A percentile compares a stretch with the other conserved stretches of the same genome.
Evolutionary conservation across 2,797 vertebrate species (phyloP).

Genomic region (Lagocephalus sceleratus): DNA sequence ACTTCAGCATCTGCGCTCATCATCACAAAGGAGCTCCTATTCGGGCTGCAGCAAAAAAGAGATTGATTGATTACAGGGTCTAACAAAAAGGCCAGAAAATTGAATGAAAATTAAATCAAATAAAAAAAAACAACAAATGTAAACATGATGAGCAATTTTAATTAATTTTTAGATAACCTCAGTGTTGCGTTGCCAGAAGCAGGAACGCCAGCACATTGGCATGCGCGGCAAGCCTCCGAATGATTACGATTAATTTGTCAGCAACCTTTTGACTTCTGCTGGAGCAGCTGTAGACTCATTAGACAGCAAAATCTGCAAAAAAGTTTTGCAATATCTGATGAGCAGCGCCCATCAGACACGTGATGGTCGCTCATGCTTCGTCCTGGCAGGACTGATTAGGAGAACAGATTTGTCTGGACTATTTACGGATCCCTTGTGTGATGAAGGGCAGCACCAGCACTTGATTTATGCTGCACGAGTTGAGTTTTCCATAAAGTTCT

Average conservation of each 20-base stretch:
- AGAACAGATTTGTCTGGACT: conserved; percentile 16
- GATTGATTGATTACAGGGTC: no score
- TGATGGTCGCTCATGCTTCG: conserved; percentile 25
- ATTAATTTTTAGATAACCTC: no score
- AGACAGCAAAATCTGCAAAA: conserved; percentile 1
- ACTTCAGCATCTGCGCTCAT: conserved; percentile 23
- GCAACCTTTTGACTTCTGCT: not conserved
- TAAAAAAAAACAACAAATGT: no score
- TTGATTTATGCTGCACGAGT: conserved; percentile 31
- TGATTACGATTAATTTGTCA: conserved; percentile 42
- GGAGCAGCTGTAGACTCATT: not conserved
- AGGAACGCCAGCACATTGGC: no score
- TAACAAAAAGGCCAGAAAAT: no score
- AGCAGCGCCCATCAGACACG: conserved; percentile 11
- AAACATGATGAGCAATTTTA: no score
- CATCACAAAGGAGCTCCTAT: not conserved
- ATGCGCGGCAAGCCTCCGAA: conserved; percentile 30
- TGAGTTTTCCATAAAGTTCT: conserved; percentile 44
- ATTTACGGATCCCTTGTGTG: conserved; percentile 8
- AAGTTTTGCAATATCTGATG: conserved; percentile 12
- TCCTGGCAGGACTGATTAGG: not conserved
- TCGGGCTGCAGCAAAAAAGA: not conserved
- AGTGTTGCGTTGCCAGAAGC: no score
- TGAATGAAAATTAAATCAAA: no score
- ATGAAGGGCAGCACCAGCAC: conserved; percentile 11